Evolutionary conservation across 2,888 invertebrate species (phyloP).

Genomic region (Oscheius myriophilus): DNA sequence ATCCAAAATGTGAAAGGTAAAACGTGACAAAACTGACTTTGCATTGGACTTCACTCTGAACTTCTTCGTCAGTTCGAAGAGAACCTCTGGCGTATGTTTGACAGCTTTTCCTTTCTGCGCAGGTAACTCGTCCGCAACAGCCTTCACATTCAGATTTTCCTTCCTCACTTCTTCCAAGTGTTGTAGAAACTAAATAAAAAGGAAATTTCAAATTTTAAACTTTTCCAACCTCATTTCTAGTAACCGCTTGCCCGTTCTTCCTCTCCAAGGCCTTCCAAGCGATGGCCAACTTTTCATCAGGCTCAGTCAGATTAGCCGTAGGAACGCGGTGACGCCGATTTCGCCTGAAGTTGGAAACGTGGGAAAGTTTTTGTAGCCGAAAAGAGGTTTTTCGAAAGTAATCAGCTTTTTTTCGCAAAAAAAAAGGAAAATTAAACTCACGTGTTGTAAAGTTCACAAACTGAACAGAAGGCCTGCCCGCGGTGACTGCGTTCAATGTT

Average conservation of each 20-base stretch:
- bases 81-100: not conserved
- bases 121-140: slow-evolving; percentile 14
- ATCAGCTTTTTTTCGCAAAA: not conserved
- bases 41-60: not conserved
- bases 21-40: not conserved
- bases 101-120: not conserved
- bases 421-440: slow-evolving; percentile 1
- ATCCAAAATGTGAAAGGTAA: too few relatives aligned
- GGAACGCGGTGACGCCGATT: slow-evolving; percentile 7
- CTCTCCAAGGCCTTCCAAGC: slow-evolving; percentile 12
- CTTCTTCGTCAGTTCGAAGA: slow-evolving; percentile 14
- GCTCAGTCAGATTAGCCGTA: not conserved
- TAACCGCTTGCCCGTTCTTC: not conserved
- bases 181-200: slow-evolving; percentile 4
- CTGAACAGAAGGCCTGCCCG: slow-evolving; percentile 8
- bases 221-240: slow-evolving; percentile 3
- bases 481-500: slow-evolving; percentile 7
- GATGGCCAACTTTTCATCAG: slow-evolving; percentile 22
- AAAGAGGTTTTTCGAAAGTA: too few relatives aligned
- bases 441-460: slow-evolving; percentile 24
- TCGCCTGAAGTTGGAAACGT: slow-evolving; percentile 2
- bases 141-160: not conserved
- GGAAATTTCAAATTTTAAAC: not conserved
- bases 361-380: too few relatives aligned
- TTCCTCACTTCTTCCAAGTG: slow-evolving; percentile 21